A percentile compares a stretch with the other conserved stretches of the same genome.
These are phyloP conservation scores for Furcula furcula DNA, from an alignment of 2,888 invertebrate genomes.

Conservation along the genomic window DNA sequence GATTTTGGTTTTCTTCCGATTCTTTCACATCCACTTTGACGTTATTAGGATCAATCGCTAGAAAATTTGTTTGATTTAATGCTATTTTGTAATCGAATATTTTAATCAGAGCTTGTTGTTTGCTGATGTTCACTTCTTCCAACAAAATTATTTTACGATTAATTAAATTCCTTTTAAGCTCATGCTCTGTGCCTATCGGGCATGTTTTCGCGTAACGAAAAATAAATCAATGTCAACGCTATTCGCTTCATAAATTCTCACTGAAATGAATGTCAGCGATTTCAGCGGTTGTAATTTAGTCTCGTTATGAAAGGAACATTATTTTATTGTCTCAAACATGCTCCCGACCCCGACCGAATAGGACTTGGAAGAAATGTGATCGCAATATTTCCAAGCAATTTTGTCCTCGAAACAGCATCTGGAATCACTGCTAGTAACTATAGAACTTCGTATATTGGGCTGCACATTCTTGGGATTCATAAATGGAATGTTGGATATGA, in stretches of 20 bases:
- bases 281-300: conserved; percentile 26
- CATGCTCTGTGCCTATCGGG: conserved; percentile 11
- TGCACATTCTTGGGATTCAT: conserved; percentile 41
- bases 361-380: conserved; percentile 32
- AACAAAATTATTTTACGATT: background rate
- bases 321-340: conserved; percentile 30
- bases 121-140: no score
- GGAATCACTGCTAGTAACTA: conserved; percentile 50
- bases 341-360: conserved; percentile 9
- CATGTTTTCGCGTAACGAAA: conserved; percentile 18
- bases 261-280: conserved; percentile 25
- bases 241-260: conserved; percentile 28
- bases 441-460: conserved; percentile 35
- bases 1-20: no score
- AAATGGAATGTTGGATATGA: conserved; percentile 46
- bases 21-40: no score
- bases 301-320: conserved; percentile 23
- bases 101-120: no score
- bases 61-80: no score
- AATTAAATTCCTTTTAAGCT: conserved; percentile 8
- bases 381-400: conserved; percentile 39
- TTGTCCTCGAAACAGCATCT: conserved; percentile 39
- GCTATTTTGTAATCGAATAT: no score
- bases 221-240: conserved; percentile 29
- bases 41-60: no score